These are phyloP conservation scores for Sialia sialis DNA, from an alignment of 2,113 vertebrate species.

Conservation along the genomic window DNA sequence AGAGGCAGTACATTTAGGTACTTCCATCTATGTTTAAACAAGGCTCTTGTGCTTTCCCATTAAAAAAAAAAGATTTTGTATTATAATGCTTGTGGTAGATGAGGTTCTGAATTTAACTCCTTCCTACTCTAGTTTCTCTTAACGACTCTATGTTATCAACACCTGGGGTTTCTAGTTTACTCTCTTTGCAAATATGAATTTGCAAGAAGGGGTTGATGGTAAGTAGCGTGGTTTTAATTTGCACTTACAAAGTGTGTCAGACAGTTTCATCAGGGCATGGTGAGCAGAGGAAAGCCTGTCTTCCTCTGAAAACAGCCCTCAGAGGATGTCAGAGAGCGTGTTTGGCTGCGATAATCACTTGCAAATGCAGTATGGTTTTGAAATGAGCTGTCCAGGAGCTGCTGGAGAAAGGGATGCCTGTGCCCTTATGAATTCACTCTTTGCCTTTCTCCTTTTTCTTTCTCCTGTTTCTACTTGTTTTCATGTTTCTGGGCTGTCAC, in stretches of 20 bases:
- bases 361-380: constrained; percentile 20
- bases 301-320: constrained; percentile 45
- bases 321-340: not conserved
- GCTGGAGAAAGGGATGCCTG: not conserved
- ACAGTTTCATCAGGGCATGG: constrained; percentile 32
- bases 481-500: not conserved
- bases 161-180: constrained; percentile 67
- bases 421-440: not conserved
- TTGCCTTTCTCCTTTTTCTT: not conserved
- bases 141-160: constrained; percentile 27
- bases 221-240: constrained; percentile 51
- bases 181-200: constrained; percentile 59
- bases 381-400: constrained; percentile 59
- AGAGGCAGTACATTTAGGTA: constrained; percentile 57
- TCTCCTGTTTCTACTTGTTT: not conserved
- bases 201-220: constrained; percentile 56
- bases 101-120: constrained; percentile 61
- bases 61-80: constrained; percentile 16
- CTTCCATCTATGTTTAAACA: constrained; percentile 62
- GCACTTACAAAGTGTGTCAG: constrained; percentile 51
- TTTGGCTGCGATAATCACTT: not conserved
- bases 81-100: constrained; percentile 44
- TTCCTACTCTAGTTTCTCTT: constrained; percentile 54
- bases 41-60: constrained; percentile 55
- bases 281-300: constrained; percentile 26